Evolutionary conservation across 2,797 vertebrate genomes (phyloP).

Genomic region (Lepus oiostolus): DNA sequence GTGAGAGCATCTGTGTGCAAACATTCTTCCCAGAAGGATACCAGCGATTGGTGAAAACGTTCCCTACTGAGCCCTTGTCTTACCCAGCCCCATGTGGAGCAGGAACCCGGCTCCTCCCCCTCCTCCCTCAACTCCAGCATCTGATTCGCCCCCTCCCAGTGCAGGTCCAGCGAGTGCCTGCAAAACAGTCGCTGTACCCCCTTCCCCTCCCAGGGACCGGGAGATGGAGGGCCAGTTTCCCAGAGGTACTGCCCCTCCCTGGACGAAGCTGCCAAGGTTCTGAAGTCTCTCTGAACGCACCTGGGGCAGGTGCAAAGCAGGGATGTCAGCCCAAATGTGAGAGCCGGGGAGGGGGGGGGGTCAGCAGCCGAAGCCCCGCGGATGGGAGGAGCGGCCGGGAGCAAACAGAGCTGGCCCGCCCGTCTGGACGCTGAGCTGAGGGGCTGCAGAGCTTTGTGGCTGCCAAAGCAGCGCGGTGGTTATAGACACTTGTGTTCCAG

Average conservation of each 20-base stretch:
- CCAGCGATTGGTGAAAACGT: neutral
- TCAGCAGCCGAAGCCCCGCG: neutral
- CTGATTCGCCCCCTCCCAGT: neutral
- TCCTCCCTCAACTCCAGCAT: neutral
- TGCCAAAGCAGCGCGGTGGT: fast-evolving
- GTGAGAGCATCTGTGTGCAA: neutral
- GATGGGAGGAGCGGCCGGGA: fast-evolving
- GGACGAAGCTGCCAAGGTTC: neutral
- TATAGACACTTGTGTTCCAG: neutral
- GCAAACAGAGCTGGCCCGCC: fast-evolving
- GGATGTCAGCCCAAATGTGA: neutral
- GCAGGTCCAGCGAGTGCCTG: too few relatives aligned
- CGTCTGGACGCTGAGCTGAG: neutral
- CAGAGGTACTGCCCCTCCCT: fast-evolving
- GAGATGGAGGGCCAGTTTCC: neutral
- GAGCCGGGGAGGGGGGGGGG: too few relatives aligned
- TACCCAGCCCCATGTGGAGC: too few relatives aligned
- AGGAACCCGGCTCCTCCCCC: too few relatives aligned
- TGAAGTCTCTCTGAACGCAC: neutral
- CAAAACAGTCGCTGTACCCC: fast-evolving
- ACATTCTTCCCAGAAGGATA: neutral
- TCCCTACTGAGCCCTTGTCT: neutral
- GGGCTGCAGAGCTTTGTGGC: neutral
- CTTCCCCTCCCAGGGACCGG: fast-evolving
- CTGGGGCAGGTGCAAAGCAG: too few relatives aligned